These are phyloP conservation scores for Cynopterus brachyotis DNA, from an alignment of 2,113 vertebrate genomes.

Conservation along the genomic window DNA sequence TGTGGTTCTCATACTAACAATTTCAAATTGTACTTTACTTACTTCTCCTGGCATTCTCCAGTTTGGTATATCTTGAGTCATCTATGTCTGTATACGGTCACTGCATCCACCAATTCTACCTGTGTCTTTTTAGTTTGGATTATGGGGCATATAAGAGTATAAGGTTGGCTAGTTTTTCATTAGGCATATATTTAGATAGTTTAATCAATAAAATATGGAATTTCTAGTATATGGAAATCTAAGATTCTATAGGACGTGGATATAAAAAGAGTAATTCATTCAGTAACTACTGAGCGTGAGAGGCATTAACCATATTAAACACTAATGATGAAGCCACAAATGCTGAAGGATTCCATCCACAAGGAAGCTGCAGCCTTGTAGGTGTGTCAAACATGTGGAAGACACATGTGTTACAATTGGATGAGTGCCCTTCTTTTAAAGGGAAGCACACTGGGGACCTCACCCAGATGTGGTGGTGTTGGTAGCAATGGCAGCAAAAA, in stretches of 20 bases:
- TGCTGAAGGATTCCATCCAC: not conserved
- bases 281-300: not conserved
- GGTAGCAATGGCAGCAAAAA: rapidly evolving
- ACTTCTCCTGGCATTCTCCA: not conserved
- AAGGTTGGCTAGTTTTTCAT: not conserved
- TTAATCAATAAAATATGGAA: not conserved
- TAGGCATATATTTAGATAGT: not conserved
- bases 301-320: not conserved
- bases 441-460: rapidly evolving
- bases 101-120: not conserved
- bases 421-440: rapidly evolving
- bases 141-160: not conserved
- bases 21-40: not conserved
- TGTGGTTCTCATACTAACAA: not conserved
- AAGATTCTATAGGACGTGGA: not conserved
- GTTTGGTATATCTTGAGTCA: not conserved
- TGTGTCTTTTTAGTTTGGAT: not conserved
- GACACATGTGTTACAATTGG: no score
- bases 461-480: no score
- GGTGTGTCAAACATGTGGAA: not conserved
- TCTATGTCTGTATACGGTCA: not conserved
- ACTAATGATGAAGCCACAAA: not conserved
- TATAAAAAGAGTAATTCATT: not conserved
- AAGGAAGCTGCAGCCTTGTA: not conserved
- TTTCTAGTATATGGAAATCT: not conserved